phyloP scores from a whole-genome alignment of 2,888 invertebrate genomes.

The Drosophila nr. perissopoda region DNA sequence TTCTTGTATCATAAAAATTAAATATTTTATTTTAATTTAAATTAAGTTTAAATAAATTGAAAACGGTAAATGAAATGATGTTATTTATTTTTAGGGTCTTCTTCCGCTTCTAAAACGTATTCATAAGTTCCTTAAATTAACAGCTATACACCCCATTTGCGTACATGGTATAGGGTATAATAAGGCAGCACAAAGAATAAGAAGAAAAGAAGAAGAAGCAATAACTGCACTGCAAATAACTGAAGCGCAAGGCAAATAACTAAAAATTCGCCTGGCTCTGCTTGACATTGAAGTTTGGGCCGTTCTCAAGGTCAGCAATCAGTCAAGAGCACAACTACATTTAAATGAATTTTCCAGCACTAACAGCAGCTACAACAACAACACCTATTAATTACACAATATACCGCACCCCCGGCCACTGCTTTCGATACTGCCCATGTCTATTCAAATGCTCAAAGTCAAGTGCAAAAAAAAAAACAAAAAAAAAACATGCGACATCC shows the following conservation, averaged over 20 bases:
- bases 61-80: not conserved
- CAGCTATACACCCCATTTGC: not conserved
- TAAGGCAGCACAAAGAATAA: not conserved
- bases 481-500: slow-evolving; percentile 44
- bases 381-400: slow-evolving; percentile 49
- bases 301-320: slow-evolving; percentile 43
- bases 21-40: not conserved
- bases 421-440: slow-evolving; percentile 9
- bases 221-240: slow-evolving; percentile 14
- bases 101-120: not conserved
- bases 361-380: slow-evolving; percentile 18
- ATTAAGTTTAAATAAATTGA: not conserved
- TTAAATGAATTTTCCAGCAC: slow-evolving; percentile 49
- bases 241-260: slow-evolving; percentile 38
- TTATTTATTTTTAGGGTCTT: not conserved
- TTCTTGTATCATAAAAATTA: too few species aligned
- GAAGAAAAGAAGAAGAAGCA: not conserved
- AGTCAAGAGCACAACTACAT: slow-evolving; percentile 11
- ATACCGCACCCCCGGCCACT: not conserved
- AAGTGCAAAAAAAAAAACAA: slow-evolving; percentile 56
- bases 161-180: not conserved
- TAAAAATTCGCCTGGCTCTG: slow-evolving; percentile 20
- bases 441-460: slow-evolving; percentile 62
- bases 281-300: slow-evolving; percentile 52
- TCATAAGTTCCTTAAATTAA: not conserved